Conservation (phyloP, 1,140 invertebrate species). For the Hylaeus volcanicus region DNA sequence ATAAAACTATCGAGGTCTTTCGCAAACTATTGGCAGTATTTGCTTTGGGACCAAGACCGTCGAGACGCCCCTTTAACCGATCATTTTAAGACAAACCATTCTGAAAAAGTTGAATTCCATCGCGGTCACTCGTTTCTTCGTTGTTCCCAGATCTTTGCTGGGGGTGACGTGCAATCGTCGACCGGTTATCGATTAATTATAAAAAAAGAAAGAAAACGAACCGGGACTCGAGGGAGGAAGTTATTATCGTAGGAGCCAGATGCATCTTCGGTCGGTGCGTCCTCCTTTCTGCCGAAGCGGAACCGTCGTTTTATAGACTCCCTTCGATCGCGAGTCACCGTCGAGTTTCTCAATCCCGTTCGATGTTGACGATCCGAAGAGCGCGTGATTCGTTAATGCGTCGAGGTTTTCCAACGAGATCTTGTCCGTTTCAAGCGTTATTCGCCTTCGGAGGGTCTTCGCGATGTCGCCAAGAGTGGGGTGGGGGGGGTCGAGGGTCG, state of each 20-base stretch:
- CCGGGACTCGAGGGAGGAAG: slow-evolving; percentile 10
- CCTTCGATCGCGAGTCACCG: neutral
- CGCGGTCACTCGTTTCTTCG: neutral
- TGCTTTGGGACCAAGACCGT: too few species aligned
- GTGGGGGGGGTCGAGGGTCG: neutral
- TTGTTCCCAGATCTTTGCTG: neutral
- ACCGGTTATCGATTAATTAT: slow-evolving; percentile 34
- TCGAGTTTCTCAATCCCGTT: neutral
- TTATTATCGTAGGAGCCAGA: slow-evolving; percentile 31
- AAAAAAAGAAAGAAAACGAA: slow-evolving; percentile 1
- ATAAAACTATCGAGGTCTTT: too few species aligned
- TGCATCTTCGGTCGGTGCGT: slow-evolving; percentile 16
- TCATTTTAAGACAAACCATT: too few species aligned
- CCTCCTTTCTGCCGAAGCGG: slow-evolving; percentile 17
- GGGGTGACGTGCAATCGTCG: slow-evolving; percentile 5
- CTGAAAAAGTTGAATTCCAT: neutral
- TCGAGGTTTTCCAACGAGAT: neutral
- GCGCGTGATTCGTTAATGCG: neutral
- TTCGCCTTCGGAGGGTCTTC: slow-evolving; percentile 16
- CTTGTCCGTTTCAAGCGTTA: slow-evolving; percentile 4
- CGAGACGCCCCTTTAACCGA: too few species aligned
- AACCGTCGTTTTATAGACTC: neutral
- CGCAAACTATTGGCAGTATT: too few species aligned
- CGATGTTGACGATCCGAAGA: neutral
- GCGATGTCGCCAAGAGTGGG: neutral